Percentiles rank a stretch among this genome's conserved stretches.
Evolutionary conservation across 2,797 vertebrate genomes (phyloP).

Genomic region (Coccyzus lansbergi): DNA sequence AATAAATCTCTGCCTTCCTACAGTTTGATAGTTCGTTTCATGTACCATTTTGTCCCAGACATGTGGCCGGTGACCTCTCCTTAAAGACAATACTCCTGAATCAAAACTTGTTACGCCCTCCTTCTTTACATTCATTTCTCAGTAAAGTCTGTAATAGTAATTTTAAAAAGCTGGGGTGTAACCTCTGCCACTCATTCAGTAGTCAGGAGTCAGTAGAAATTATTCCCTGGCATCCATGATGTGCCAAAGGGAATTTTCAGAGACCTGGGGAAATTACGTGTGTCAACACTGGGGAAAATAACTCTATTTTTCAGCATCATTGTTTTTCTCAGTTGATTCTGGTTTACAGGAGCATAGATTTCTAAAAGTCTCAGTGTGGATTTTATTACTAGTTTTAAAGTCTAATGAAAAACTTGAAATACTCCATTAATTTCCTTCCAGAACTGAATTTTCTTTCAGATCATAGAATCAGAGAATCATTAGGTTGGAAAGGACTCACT

Average conservation of each 20-base stretch:
- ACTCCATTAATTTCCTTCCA: not conserved
- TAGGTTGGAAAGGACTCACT: too few relatives aligned
- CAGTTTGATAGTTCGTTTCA: not conserved
- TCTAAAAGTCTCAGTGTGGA: not conserved
- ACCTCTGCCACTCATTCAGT: not conserved
- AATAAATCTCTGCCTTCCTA: not conserved
- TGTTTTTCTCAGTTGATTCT: not conserved
- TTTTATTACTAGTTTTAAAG: not conserved
- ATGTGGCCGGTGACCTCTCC: not conserved
- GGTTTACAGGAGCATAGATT: slow-evolving; percentile 19
- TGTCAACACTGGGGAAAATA: not conserved
- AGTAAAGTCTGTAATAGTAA: not conserved
- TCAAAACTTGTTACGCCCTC: not conserved
- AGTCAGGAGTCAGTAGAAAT: not conserved
- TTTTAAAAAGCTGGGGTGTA: not conserved
- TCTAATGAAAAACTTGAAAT: not conserved
- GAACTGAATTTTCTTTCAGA: not conserved
- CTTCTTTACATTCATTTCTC: not conserved
- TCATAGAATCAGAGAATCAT: too few relatives aligned
- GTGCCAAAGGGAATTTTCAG: not conserved
- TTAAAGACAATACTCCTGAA: not conserved
- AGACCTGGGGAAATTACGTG: not conserved
- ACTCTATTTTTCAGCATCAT: not conserved
- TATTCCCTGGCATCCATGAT: not conserved
- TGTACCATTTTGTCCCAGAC: not conserved